phyloP scores from a whole-genome alignment of 2,797 vertebrate species.

The Gymnocypris eckloni region DNA sequence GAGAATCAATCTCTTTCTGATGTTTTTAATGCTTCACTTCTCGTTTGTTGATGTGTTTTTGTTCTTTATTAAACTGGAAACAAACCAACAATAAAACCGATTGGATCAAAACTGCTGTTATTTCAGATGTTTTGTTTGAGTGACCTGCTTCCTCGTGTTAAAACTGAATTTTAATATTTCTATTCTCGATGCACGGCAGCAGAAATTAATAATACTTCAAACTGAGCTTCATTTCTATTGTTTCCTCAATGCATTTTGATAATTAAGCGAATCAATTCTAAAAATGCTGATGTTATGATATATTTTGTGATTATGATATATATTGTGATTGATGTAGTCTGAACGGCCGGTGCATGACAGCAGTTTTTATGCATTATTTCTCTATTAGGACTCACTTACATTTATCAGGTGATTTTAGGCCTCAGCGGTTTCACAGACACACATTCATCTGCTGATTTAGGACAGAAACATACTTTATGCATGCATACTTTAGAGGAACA shows the following conservation, averaged over 20 bases:
- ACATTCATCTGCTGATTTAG: constrained; percentile 7
- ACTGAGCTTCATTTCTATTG: neutral
- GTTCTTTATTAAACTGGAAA: constrained; percentile 82
- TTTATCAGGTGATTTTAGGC: constrained; percentile 36
- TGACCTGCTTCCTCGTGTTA: neutral
- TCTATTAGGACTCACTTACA: constrained; percentile 2
- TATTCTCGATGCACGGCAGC: neutral
- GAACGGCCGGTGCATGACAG: neutral
- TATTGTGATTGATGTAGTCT: too few species aligned
- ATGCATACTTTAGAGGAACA: neutral
- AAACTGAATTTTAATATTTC: neutral
- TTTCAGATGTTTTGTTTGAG: neutral
- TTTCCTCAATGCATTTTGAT: too few species aligned
- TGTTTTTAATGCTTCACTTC: constrained; percentile 80
- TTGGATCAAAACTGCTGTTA: constrained; percentile 51
- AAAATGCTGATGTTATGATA: neutral
- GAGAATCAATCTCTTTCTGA: constrained; percentile 67
- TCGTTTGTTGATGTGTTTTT: constrained; percentile 78
- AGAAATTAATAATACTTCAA: neutral
- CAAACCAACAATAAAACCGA: constrained; percentile 67
- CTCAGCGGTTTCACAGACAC: constrained; percentile 21
- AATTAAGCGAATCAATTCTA: too few species aligned
- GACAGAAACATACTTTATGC: neutral
- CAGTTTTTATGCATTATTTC: constrained; percentile 24
- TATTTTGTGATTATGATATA: neutral